Evolutionary conservation across 2,888 invertebrate genomes (phyloP), one percentile per base, ranked within the genome.

Genomic region (Sinodicranocentrus sp.): DNA sequence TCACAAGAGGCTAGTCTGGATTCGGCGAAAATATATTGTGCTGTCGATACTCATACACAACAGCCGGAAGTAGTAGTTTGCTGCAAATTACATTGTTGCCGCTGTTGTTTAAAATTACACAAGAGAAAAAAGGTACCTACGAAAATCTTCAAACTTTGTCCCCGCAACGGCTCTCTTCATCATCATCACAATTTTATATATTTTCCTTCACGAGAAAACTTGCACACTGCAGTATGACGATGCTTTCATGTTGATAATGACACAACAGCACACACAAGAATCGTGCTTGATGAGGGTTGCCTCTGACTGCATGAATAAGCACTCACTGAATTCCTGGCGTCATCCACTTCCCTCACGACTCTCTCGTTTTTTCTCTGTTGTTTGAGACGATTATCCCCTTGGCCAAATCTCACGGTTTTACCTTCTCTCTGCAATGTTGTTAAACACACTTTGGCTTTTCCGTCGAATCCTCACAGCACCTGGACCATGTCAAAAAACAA

Each of bases 311-410:
- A 72, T 72, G 72, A 72, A 72, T 72, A 72, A 57, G 39, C 54
- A 72, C 59, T 72, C 72, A 33, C 25, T 57, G 21, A 28, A 48
- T 33, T 57, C 39, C 72, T 65, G 76, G 65, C 65, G 76, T 76
- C 76, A 65, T 63, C 44, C 73, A 73, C 76, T 76, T 76, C 65
- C 76, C 76, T 52, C 63, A 72, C 70, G 70, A 70, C 70, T 48
- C n/a, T 52, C 33, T 10, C n/a, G n/a, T n/a, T n/a, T n/a, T n/a
- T n/a, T n/a, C n/a, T n/a, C n/a, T n/a, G n/a, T n/a, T n/a, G n/a
- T 44, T 44, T 5, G 1, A 26, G 23, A 43, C 43, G 67, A 67
- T 67, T 67, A 17, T n/a, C 26, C 73, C 73, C 48, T 33, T 61
- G 61, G 63, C 63, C 59, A 65, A 76, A 76, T 76, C 76, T 61